These are phyloP conservation scores for Petrocephalus schoutedeni DNA, from an alignment of 2,797 vertebrate genomes.

Conservation along the genomic window DNA sequence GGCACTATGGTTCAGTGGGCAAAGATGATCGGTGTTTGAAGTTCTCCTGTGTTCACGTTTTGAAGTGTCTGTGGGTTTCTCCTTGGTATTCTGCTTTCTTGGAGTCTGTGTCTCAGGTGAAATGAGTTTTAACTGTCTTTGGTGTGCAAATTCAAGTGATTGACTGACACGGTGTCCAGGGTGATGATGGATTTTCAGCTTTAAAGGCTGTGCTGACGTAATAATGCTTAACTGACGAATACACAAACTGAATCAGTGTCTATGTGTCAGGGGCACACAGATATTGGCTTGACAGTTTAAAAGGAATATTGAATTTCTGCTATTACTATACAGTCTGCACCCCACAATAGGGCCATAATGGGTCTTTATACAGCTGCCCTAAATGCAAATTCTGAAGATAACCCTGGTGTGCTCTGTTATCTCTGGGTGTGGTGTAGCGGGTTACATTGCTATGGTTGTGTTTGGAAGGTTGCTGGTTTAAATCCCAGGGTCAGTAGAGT, in stretches of 20 bases:
- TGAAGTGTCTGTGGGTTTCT: not conserved
- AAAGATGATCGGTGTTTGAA: not conserved
- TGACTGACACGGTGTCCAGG: not conserved
- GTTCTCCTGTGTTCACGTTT: not conserved
- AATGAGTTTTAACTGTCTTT: not conserved
- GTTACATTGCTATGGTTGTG: not conserved
- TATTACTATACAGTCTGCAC: not conserved
- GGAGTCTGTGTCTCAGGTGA: not conserved
- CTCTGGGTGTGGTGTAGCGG: not conserved
- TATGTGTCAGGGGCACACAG: not conserved
- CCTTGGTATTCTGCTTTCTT: not conserved
- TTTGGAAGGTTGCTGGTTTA: not conserved
- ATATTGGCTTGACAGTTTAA: not conserved
- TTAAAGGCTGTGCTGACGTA: not conserved
- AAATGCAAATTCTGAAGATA: too few relatives aligned
- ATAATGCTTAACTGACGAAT: not conserved
- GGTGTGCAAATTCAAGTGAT: not conserved
- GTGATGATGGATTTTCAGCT: not conserved
- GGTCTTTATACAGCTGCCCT: not conserved
- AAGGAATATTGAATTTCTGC: not conserved
- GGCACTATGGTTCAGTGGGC: not conserved
- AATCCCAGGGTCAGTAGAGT: not conserved
- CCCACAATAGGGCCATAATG: not conserved
- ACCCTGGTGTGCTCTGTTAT: too few relatives aligned
- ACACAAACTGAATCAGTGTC: not conserved